Percentiles rank a stretch among this genome's conserved stretches.
Conservation (phyloP, 2,113 vertebrate species). For the Tinamus guttatus region DNA sequence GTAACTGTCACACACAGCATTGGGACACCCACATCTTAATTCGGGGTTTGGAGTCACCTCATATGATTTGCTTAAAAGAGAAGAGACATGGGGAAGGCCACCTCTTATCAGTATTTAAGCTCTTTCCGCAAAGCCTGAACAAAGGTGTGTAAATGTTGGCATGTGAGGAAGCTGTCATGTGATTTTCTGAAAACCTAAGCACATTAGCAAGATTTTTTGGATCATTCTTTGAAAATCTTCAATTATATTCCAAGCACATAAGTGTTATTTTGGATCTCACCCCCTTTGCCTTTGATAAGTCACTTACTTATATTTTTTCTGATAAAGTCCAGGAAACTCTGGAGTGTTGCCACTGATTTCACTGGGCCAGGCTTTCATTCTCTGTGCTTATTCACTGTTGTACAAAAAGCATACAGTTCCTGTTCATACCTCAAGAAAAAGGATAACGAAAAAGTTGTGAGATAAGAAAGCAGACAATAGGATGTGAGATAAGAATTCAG, state of each 20-base stretch:
- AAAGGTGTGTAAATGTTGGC: background rate
- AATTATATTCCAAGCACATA: background rate
- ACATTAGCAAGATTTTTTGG: background rate
- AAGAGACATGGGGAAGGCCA: accelerated
- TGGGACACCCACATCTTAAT: accelerated
- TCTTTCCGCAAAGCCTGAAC: background rate
- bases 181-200: background rate
- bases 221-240: background rate
- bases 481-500: constrained; percentile 51
- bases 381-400: constrained; percentile 16
- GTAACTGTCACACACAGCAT: background rate
- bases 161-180: background rate
- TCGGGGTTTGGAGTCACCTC: background rate
- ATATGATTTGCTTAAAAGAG: background rate
- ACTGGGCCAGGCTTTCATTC: background rate
- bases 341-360: background rate
- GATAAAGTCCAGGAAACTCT: background rate
- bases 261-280: background rate
- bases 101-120: background rate
- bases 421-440: background rate
- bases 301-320: accelerated
- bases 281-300: background rate
- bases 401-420: constrained; percentile 20
- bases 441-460: constrained; percentile 15
- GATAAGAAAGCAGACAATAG: constrained; percentile 56